phyloP scores from a whole-genome alignment of 2,797 vertebrate species.

The Rhabdophis nuchalis region DNA sequence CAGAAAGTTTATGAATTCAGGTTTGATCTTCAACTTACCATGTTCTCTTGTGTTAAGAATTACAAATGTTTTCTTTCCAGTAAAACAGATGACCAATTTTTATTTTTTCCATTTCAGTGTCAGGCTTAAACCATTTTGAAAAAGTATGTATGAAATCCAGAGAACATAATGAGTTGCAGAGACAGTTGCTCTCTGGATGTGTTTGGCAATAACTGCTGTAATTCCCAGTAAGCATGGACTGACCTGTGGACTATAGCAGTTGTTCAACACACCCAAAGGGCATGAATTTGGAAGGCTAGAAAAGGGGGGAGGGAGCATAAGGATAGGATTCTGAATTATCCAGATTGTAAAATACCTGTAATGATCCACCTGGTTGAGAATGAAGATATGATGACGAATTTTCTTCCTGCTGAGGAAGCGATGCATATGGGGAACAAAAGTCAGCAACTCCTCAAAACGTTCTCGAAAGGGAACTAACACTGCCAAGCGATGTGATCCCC shows the following conservation, averaged over 20 bases:
- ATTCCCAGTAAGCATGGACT: not conserved
- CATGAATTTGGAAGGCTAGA: not conserved
- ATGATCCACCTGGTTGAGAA: slow-evolving; percentile 95
- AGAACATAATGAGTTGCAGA: not conserved
- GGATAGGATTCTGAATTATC: not conserved
- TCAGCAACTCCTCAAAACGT: slow-evolving; percentile 92
- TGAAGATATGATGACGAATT: slow-evolving; percentile 86
- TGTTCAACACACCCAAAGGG: not conserved
- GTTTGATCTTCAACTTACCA: not conserved
- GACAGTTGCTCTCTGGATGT: not conserved
- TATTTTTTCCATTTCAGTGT: not conserved
- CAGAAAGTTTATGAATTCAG: not conserved
- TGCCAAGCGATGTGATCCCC: slow-evolving; percentile 90
- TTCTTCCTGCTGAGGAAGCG: slow-evolving; percentile 87
- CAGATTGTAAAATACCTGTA: slow-evolving; percentile 77
- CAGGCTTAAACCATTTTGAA: not conserved
- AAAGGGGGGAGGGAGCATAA: not conserved
- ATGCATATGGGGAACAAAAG: slow-evolving; percentile 93
- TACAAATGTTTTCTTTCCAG: not conserved
- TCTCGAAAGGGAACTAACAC: slow-evolving; percentile 91
- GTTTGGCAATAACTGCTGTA: not conserved
- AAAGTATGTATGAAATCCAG: not conserved
- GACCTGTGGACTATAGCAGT: not conserved
- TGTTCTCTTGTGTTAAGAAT: not conserved
- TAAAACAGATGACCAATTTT: not conserved